Evolutionary conservation across 2,113 vertebrate genomes (phyloP).

Genomic region (Oxygymnocypris stewartii): DNA sequence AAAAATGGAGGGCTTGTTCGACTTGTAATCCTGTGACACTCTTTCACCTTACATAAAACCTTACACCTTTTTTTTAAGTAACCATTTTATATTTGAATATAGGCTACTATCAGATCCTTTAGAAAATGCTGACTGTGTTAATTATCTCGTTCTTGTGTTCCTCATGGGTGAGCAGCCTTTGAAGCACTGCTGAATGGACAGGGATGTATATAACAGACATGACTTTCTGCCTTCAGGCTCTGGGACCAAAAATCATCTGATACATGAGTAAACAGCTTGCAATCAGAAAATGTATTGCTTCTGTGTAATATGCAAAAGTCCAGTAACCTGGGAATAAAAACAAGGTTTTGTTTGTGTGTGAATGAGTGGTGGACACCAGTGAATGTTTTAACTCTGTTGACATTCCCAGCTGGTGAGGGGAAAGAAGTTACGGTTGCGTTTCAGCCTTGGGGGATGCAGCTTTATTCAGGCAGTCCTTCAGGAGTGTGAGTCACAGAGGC

Average conservation of each 20-base stretch:
- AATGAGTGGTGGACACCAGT: not conserved
- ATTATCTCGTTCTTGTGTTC: not conserved
- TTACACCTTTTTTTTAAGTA: too few relatives aligned
- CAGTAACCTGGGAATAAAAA: not conserved
- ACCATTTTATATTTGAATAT: too few relatives aligned
- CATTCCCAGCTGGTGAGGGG: conserved; percentile 43
- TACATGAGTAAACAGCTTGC: not conserved
- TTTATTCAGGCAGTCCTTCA: conserved; percentile 54
- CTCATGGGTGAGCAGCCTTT: not conserved
- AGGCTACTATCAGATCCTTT: not conserved
- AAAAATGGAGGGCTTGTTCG: not conserved
- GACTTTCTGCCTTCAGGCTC: conserved; percentile 16
- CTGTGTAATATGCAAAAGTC: not conserved
- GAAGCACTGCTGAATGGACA: not conserved
- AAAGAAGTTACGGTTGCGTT: conserved; percentile 7
- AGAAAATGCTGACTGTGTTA: not conserved
- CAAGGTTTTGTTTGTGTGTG: conserved; percentile 15
- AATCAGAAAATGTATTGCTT: not conserved
- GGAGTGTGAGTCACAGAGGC: conserved; percentile 50
- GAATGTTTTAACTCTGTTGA: conserved; percentile 43
- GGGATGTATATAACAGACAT: not conserved
- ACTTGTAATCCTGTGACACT: not conserved
- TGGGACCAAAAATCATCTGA: not conserved
- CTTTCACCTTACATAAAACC: not conserved
- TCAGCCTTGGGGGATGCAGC: conserved; percentile 21